Conservation (phyloP, 2,888 invertebrate genomes). For the Achlya flavicornis region DNA sequence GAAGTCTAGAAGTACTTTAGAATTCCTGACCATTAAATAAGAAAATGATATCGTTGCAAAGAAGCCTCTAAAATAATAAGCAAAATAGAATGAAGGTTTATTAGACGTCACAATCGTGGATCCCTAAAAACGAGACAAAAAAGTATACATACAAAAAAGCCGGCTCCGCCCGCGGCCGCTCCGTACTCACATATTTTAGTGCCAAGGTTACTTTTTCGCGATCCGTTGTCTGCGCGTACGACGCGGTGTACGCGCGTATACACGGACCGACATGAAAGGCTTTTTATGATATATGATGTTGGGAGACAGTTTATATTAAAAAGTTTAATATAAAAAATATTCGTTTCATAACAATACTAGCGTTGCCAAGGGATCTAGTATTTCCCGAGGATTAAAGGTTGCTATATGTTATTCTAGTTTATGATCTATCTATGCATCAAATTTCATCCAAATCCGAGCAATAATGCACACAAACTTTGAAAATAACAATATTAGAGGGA, state of each 20-base stretch:
- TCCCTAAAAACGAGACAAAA: slow-evolving; percentile 22
- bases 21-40: too few species aligned
- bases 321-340: too few species aligned
- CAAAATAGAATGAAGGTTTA: not conserved
- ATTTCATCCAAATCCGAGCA: too few species aligned
- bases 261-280: not conserved
- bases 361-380: too few species aligned
- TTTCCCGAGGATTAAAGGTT: too few species aligned
- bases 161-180: slow-evolving; percentile 29
- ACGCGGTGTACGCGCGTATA: not conserved
- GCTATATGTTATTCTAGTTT: too few species aligned
- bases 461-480: too few species aligned
- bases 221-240: slow-evolving; percentile 24
- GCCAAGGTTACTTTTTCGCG: slow-evolving; percentile 63
- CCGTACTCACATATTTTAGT: slow-evolving; percentile 55
- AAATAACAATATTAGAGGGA: too few species aligned
- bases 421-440: too few species aligned
- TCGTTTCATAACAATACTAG: too few species aligned
- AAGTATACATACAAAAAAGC: slow-evolving; percentile 33
- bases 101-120: not conserved
- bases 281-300: slow-evolving; percentile 3
- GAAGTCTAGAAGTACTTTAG: too few species aligned
- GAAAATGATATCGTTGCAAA: not conserved
- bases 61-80: not conserved
- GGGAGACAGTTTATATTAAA: too few species aligned